A percentile compares a stretch with the other conserved stretches of the same genome.
phyloP scores from a whole-genome alignment of 1,140 invertebrate species.

The Uloborus diversus region DNA sequence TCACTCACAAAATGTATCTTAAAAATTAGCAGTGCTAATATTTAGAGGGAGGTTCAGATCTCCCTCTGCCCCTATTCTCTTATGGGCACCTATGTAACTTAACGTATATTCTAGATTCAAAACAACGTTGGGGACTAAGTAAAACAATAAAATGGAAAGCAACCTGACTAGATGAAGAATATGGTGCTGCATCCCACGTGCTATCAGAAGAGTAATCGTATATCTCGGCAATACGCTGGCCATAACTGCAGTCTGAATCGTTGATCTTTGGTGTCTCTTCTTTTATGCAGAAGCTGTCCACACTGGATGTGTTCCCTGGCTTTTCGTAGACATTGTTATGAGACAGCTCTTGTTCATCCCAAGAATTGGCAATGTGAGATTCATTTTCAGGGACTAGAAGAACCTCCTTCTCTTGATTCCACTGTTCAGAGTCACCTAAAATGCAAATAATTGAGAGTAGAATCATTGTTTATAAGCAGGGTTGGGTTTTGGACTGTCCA shows the following conservation, averaged over 20 bases:
- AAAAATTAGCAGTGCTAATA: too few relatives aligned
- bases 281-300: background rate
- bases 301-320: background rate
- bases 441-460: too few relatives aligned
- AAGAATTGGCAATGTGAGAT: background rate
- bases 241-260: background rate
- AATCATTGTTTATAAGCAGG: too few relatives aligned
- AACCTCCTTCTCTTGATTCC: background rate
- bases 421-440: background rate
- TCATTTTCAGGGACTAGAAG: background rate
- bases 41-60: too few relatives aligned
- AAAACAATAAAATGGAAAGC: too few relatives aligned
- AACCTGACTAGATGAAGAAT: constrained; percentile 13
- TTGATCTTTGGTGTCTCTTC: constrained; percentile 1
- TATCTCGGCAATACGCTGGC: background rate
- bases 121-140: too few relatives aligned
- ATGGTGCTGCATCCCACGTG: background rate
- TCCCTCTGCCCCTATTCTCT: too few relatives aligned
- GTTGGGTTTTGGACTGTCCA: too few relatives aligned
- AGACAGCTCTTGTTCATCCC: background rate
- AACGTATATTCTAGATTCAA: too few relatives aligned
- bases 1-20: too few relatives aligned
- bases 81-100: too few relatives aligned
- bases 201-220: constrained; percentile 23
- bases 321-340: background rate